A percentile compares a stretch with the other conserved stretches of the same genome.
These are phyloP conservation scores for Tribolium freemani DNA, from an alignment of 2,888 invertebrate genomes.

Conservation along the genomic window DNA sequence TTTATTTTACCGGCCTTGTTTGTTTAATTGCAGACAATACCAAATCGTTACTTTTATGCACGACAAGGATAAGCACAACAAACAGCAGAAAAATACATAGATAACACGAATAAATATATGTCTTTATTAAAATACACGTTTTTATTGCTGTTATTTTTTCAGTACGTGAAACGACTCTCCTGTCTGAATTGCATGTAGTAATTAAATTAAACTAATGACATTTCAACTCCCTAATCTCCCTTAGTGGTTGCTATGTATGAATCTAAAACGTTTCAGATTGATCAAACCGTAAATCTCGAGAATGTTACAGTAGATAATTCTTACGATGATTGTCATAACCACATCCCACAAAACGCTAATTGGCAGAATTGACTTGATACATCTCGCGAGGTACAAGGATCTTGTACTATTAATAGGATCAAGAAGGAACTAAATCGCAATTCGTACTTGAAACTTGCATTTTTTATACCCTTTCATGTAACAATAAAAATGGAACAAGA, in stretches of 20 bases:
- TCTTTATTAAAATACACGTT: background rate
- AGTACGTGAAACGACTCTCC: background rate
- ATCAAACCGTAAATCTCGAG: background rate
- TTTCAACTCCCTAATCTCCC: background rate
- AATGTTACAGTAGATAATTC: background rate
- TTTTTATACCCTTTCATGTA: background rate
- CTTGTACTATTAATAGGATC: background rate
- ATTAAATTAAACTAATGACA: background rate
- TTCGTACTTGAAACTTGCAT: background rate
- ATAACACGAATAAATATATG: background rate
- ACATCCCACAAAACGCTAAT: background rate
- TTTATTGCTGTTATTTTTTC: background rate
- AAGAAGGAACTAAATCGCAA: background rate
- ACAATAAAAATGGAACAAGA: background rate
- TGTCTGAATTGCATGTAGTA: background rate
- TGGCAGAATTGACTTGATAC: background rate
- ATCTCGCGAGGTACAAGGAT: background rate
- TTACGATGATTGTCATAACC: background rate
- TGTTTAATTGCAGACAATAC: background rate
- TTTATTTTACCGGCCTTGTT: background rate
- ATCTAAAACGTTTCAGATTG: background rate
- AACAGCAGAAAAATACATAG: conserved; percentile 1
- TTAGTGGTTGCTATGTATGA: background rate
- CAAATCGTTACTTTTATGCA: background rate
- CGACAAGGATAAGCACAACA: conserved; percentile 3